Evolutionary conservation across 2,113 vertebrate genomes (phyloP), one percentile per base, ranked within the genome.

Genomic region (Halcyon senegalensis): DNA sequence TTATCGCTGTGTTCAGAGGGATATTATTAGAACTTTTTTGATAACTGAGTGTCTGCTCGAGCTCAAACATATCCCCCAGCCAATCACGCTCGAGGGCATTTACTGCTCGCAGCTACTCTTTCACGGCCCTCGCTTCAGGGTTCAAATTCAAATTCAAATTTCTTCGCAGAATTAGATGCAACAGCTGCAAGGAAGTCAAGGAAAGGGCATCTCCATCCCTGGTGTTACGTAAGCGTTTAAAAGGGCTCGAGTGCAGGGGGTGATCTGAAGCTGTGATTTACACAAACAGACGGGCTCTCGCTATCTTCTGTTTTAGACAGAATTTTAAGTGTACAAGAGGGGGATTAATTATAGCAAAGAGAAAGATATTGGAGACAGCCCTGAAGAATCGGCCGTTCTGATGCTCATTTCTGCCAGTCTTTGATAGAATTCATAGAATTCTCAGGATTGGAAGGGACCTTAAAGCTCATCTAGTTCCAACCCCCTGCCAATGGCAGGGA

Each of bases 101-200:
- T 23, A n/a, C 90, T 79, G 73, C 91, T 81, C 81, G 5, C 17
- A 75, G 72, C 93, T 89, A 91, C 73, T 75, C 90, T 93, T 91
- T 89, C 84, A 93, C 10, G 23, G 74, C 70, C 93, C 51, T 48
- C 25, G 16, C 33, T 95, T 64, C 87, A 87, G 87, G 83, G 90
- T 84, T 97, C 84, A 97, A 94, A 44, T 35, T 85, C 95, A 92
- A 91, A 96, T 84, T 89, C 82, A 96, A 96, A 96, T 93, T 77
- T 91, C 84, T 75, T 33, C 35, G 87, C 85, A 83, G 87, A 96
- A 96, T 96, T 63, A 96, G 94, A 73, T 27, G 20, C 83, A 91
- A 76, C 85, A 96, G 95, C 88, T 94, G 94, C 82, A 41, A 93
- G 30, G 69, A 78, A 81, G 95, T 70, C 66, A 81, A 89, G n/a